Evolutionary conservation across 2,888 invertebrate genomes (phyloP).

Genomic region (Heteromurus nitidus): DNA sequence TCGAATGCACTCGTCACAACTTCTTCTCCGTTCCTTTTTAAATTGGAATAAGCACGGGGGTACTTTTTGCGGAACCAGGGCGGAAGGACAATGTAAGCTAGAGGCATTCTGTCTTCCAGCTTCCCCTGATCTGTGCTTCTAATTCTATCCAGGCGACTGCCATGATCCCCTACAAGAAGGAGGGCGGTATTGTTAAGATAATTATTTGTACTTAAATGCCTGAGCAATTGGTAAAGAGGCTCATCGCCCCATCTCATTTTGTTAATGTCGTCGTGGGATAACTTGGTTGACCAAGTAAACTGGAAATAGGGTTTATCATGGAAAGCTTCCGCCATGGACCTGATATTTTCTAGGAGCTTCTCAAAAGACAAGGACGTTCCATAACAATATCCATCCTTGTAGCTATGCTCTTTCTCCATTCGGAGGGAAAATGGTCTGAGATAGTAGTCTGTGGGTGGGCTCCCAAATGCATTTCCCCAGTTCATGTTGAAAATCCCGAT

Average conservation of each 20-base stretch:
- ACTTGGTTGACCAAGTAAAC: slow-evolving; percentile 77
- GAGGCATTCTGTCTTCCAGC: slow-evolving; percentile 69
- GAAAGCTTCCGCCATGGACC: slow-evolving; percentile 75
- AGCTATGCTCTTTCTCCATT: slow-evolving; percentile 74
- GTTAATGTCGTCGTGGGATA: slow-evolving; percentile 90
- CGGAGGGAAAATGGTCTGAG: slow-evolving; percentile 74
- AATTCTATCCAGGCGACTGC: slow-evolving; percentile 78
- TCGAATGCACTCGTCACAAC: slow-evolving; percentile 90
- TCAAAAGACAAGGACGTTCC: slow-evolving; percentile 79
- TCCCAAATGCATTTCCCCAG: slow-evolving; percentile 75
- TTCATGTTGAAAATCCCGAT: slow-evolving; percentile 82
- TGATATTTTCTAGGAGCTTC: slow-evolving; percentile 83
- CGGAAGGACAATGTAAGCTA: slow-evolving; percentile 83
- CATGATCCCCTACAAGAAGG: slow-evolving; percentile 76
- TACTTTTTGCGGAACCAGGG: slow-evolving; percentile 76
- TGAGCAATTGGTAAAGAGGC: slow-evolving; percentile 74
- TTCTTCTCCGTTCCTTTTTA: slow-evolving; percentile 75
- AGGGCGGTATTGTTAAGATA: slow-evolving; percentile 73
- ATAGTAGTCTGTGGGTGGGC: slow-evolving; percentile 76
- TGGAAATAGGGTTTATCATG: slow-evolving; percentile 27
- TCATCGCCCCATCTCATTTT: slow-evolving; percentile 79
- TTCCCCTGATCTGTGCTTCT: slow-evolving; percentile 75
- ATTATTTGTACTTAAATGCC: slow-evolving; percentile 73
- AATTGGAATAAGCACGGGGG: slow-evolving; percentile 79
- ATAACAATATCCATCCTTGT: slow-evolving; percentile 82